Base-by-base conservation (phyloP, 2,797 vertebrate species). In the Eutrigla gurnardus region DNA sequence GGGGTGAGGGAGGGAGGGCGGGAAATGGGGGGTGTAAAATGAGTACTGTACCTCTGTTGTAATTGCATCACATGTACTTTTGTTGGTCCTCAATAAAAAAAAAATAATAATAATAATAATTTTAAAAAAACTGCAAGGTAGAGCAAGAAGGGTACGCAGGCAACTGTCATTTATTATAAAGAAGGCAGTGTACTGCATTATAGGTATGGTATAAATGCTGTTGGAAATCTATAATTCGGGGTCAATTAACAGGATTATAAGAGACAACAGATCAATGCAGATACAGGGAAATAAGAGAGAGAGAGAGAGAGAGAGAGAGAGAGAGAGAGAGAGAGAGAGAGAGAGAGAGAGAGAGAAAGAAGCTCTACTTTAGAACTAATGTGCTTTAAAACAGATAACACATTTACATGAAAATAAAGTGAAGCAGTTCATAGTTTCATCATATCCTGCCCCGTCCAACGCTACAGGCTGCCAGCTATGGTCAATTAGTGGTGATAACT, bases 401-500 rank as follows among this genome's bases (percentile, higher is more conserved):
- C 6, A 65, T 64, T 64, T 18, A 60, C 12, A 63, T 63, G 25
- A 60, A 80, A 75, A 63, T 72, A 65, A 74, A 75, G 18, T 37
- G 47, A 36, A 50, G 35, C 43, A 68, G 47, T 66, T 74, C 46
- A 80, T 11, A 68, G 61, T 33, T 78, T 77, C 59, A 66, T 78
- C 70, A 59, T 66, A 36, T 59, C 52, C 17, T 13, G 4, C 49
- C 32, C 77, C 45, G 45, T 60, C 49, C 46, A 32, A 33, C 33
- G 47, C 68, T 45, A 32, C 42, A 64, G 8, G 54, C 67, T 65
- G 58, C 12, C 65, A 80, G 75, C 67, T 58, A 18, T 25, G 62
- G 75, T 81, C 67, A 80, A 78, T 89, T 81, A 81, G 45, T 70
- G 68, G 36, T 77, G 60, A 83, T 86, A 75, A 82, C 46, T 72